phyloP scores from a whole-genome alignment of 2,113 vertebrate genomes.

The Orcinus orca region DNA sequence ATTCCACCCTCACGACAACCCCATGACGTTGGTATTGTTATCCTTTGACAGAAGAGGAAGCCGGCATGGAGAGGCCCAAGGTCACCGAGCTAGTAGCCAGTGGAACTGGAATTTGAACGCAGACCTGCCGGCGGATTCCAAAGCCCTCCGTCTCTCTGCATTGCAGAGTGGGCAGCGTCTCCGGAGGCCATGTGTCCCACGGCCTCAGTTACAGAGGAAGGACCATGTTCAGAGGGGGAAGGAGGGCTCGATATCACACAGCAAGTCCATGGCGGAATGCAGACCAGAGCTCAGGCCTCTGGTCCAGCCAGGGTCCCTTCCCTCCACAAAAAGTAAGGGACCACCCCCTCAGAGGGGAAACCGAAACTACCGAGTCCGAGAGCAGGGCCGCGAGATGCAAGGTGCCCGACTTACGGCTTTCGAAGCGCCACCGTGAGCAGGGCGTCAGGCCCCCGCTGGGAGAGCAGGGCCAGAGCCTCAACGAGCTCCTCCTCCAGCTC shows the following conservation, averaged over 20 bases:
- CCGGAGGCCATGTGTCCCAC: background rate
- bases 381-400: background rate
- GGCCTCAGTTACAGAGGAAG: background rate
- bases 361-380: accelerated
- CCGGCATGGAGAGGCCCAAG: background rate
- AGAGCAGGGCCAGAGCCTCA: slow-evolving; percentile 89
- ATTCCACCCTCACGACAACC: background rate
- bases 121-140: background rate
- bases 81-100: background rate
- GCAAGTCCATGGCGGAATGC: background rate
- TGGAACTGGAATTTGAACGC: background rate
- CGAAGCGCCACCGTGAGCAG: slow-evolving; percentile 94
- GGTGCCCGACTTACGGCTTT: slow-evolving; percentile 87
- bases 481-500: slow-evolving; percentile 92
- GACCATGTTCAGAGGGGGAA: background rate
- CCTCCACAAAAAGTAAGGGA: background rate
- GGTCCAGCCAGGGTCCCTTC: background rate
- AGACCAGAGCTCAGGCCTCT: background rate
- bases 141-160: background rate
- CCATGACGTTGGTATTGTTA: background rate
- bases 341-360: background rate
- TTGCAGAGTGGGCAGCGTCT: background rate
- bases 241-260: background rate
- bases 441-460: slow-evolving; percentile 92
- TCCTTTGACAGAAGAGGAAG: background rate